A percentile compares a stretch with the other conserved stretches of the same genome.
Evolutionary conservation across 2,888 invertebrate genomes (phyloP).

Genomic region (Eudasyphora cyanicolor): DNA sequence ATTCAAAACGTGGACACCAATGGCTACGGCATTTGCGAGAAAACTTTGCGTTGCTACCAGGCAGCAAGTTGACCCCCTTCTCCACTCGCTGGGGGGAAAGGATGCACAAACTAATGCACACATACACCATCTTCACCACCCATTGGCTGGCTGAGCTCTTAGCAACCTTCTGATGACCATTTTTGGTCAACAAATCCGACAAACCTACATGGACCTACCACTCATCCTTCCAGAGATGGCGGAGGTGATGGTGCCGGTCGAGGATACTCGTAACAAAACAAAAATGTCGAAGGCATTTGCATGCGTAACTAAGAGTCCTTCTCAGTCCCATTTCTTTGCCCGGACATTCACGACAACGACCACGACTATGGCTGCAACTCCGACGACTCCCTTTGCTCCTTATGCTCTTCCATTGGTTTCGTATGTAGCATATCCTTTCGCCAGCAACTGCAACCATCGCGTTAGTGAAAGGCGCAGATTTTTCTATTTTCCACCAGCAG

Average conservation of each 20-base stretch:
- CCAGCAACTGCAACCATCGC: background rate
- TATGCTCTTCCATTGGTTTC: background rate
- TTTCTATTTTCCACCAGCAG: slow-evolving; percentile 22
- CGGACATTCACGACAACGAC: background rate
- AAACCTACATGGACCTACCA: background rate
- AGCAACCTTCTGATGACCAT: slow-evolving; percentile 24
- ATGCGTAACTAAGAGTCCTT: slow-evolving; percentile 23
- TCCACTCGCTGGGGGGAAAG: background rate
- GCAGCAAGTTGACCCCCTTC: background rate
- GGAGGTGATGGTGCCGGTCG: background rate
- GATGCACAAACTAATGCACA: background rate
- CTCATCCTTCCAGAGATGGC: background rate
- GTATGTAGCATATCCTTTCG: background rate
- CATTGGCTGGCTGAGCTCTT: slow-evolving; percentile 17
- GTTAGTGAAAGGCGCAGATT: slow-evolving; percentile 25
- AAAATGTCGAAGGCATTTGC: slow-evolving; percentile 22
- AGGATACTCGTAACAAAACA: slow-evolving; percentile 3
- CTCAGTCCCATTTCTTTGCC: slow-evolving; percentile 11
- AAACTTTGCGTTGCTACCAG: background rate
- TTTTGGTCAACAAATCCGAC: slow-evolving; percentile 17
- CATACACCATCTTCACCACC: slow-evolving; percentile 26
- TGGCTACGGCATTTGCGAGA: slow-evolving; percentile 16
- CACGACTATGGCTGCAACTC: slow-evolving; percentile 15
- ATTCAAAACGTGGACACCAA: slow-evolving; percentile 8
- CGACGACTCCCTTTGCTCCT: background rate